Percentiles rank a stretch among this genome's conserved stretches.
Evolutionary conservation across 2,888 invertebrate genomes (phyloP).

Genomic region (Coecobrya sp.): DNA sequence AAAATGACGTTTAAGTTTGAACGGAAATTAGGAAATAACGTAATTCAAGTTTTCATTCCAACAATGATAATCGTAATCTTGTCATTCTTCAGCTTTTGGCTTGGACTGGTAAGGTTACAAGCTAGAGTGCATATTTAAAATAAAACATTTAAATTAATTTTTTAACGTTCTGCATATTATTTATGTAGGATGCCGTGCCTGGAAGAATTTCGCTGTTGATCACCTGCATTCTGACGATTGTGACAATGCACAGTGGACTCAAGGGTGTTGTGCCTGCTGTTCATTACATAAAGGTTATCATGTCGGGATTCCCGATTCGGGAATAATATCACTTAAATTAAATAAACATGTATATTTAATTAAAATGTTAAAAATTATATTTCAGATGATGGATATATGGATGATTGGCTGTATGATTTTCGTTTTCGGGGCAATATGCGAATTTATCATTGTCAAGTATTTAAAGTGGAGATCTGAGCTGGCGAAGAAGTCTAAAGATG

Average conservation of each 20-base stretch:
- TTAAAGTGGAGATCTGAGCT: constrained; percentile 90
- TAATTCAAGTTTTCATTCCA: constrained; percentile 95
- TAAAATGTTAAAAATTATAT: background rate
- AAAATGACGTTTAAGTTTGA: constrained; percentile 94
- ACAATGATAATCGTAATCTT: constrained; percentile 94
- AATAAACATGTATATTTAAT: constrained; percentile 3
- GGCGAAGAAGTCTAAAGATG: constrained; percentile 88
- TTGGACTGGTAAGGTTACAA: constrained; percentile 89
- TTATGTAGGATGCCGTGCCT: constrained; percentile 94
- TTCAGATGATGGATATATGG: constrained; percentile 89
- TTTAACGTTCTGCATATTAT: too few relatives aligned
- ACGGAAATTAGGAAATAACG: constrained; percentile 94
- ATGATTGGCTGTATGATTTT: constrained; percentile 97
- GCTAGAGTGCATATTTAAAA: background rate
- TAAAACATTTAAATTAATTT: too few relatives aligned
- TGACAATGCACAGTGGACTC: constrained; percentile 95
- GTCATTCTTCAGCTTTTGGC: constrained; percentile 96
- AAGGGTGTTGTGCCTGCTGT: constrained; percentile 95
- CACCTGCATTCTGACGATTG: constrained; percentile 94
- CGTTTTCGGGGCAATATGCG: constrained; percentile 94
- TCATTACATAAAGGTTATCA: constrained; percentile 94
- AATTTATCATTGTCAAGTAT: constrained; percentile 95
- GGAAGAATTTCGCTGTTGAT: constrained; percentile 94
- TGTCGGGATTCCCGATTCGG: too few relatives aligned
- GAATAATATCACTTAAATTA: too few relatives aligned